A percentile compares a stretch with the other conserved stretches of the same genome.
These are phyloP conservation scores for Phymanthus crucifer DNA, from an alignment of 92 coral and sea anemone genomes.

Conservation along the genomic window DNA sequence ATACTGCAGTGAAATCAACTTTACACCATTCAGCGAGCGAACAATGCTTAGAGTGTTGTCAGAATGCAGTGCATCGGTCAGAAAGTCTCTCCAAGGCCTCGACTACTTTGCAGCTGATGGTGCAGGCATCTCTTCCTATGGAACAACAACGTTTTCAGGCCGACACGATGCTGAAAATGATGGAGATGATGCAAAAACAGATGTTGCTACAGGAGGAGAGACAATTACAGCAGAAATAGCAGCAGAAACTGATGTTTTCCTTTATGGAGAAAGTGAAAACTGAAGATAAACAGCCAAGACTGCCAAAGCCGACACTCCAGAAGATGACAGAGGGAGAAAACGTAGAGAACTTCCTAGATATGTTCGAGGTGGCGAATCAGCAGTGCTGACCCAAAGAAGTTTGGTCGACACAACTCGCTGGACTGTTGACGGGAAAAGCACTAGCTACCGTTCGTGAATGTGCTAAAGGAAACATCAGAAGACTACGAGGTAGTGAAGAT, in stretches of 20 bases:
- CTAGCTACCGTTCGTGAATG: slow-evolving; percentile 31
- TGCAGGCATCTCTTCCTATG: background rate
- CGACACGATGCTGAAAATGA: background rate
- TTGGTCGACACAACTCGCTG: slow-evolving; percentile 41
- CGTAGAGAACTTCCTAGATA: slow-evolving; percentile 34
- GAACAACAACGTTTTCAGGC: background rate
- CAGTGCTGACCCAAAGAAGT: slow-evolving; percentile 28
- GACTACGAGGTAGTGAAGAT: slow-evolving; percentile 29
- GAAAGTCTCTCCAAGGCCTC: too few relatives aligned
- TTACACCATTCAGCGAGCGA: background rate
- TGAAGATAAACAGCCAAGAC: background rate
- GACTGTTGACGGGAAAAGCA: slow-evolving; percentile 40
- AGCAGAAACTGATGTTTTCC: background rate
- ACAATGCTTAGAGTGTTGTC: background rate
- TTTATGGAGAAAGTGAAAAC: background rate
- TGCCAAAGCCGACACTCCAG: slow-evolving; percentile 21
- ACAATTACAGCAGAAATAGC: background rate
- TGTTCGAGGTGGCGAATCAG: slow-evolving; percentile 29
- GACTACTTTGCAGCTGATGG: too few relatives aligned
- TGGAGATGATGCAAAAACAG: slow-evolving; percentile 15
- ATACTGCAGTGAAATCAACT: background rate
- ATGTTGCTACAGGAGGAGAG: slow-evolving; percentile 1
- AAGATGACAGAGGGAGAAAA: slow-evolving; percentile 34
- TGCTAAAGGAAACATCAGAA: slow-evolving; percentile 6
- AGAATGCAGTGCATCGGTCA: background rate